These are phyloP conservation scores for Orientallactaga sibirica DNA, from an alignment of 2,797 vertebrate species.

Conservation along the genomic window DNA sequence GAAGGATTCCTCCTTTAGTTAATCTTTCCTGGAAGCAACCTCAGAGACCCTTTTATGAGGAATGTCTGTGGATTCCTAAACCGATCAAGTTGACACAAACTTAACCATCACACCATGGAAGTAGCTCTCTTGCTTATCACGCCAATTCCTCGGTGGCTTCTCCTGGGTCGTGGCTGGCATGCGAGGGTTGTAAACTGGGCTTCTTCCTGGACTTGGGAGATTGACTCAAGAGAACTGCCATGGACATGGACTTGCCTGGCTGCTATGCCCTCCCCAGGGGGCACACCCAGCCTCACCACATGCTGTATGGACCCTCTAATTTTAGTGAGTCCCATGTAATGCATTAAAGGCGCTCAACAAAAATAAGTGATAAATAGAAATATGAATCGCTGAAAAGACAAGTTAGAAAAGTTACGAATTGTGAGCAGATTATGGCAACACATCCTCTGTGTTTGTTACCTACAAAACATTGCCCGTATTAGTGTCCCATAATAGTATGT, in stretches of 20 bases:
- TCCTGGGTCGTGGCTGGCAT: too few species aligned
- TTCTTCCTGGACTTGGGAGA: not conserved
- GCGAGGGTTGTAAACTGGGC: not conserved
- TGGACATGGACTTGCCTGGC: not conserved
- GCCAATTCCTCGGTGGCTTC: too few species aligned
- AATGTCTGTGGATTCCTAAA: too few species aligned
- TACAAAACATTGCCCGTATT: not conserved
- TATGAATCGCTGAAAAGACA: not conserved
- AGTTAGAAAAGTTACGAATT: not conserved
- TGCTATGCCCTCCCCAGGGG: not conserved
- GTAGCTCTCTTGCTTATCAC: too few species aligned
- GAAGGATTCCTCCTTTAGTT: too few species aligned
- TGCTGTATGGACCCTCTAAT: not conserved
- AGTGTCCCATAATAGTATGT: not conserved
- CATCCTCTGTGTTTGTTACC: not conserved
- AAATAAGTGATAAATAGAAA: not conserved
- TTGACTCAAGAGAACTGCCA: not conserved
- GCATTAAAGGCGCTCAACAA: not conserved
- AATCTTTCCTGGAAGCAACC: too few species aligned
- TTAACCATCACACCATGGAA: too few species aligned
- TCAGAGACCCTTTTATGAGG: too few species aligned
- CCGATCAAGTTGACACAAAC: too few species aligned
- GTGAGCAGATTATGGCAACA: not conserved
- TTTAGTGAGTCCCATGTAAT: not conserved
- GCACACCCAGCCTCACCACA: not conserved